Conservation (phyloP, 2,113 vertebrate genomes). For the Calidris pygmaea region DNA sequence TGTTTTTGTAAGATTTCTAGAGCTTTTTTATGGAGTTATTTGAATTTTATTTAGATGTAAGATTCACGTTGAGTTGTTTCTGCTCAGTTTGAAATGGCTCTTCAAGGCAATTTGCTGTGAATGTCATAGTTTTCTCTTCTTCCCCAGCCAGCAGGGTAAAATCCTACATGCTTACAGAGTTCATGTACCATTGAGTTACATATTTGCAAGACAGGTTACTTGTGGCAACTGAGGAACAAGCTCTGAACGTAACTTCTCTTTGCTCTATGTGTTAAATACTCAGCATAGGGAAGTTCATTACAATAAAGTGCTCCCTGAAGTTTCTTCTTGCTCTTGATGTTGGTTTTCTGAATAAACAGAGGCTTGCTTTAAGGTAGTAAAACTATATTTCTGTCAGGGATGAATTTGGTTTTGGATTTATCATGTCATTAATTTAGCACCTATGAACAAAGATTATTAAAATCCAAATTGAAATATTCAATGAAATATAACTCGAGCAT, state of each 20-base stretch:
- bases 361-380: not conserved
- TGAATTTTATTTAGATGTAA: constrained; percentile 11
- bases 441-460: not conserved
- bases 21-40: not conserved
- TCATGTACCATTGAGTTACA: not conserved
- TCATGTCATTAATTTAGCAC: not conserved
- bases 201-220: not conserved
- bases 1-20: not conserved
- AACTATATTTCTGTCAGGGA: not conserved
- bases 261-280: not conserved
- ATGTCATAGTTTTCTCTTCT: not conserved
- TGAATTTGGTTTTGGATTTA: not conserved
- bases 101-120: not conserved
- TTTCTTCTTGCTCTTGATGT: not conserved
- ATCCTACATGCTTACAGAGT: not conserved
- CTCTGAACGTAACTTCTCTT: not conserved
- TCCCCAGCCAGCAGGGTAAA: not conserved
- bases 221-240: not conserved
- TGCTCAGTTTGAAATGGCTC: not conserved
- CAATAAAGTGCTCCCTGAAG: not conserved
- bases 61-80: not conserved
- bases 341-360: not conserved
- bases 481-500: not conserved
- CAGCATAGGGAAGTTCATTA: not conserved
- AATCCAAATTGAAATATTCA: not conserved